phyloP scores from a whole-genome alignment of 2,113 vertebrate species.

The Pseudopipra pipra region DNA sequence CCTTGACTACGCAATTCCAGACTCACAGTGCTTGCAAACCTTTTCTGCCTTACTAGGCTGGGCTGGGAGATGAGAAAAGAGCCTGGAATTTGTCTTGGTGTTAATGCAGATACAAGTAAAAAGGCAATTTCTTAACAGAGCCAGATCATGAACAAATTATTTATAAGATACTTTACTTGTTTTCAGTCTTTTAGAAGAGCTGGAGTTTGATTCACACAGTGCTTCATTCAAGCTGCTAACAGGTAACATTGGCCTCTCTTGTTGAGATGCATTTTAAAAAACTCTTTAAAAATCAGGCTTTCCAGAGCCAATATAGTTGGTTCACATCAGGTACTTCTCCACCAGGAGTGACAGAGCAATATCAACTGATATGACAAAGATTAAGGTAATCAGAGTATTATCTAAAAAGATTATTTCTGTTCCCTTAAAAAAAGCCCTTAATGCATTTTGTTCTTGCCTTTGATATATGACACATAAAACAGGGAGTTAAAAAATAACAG shows the following conservation, averaged over 20 bases:
- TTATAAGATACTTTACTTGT: neutral
- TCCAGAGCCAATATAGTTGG: constrained; percentile 56
- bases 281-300: neutral
- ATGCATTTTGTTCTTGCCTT: neutral
- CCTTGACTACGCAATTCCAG: neutral
- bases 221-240: constrained; percentile 54
- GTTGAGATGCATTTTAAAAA: constrained; percentile 35
- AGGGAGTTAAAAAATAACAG: neutral
- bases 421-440: neutral
- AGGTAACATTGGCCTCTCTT: constrained; percentile 43
- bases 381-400: constrained; percentile 51
- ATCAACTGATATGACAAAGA: constrained; percentile 26
- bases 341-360: neutral
- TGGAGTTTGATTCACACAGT: neutral
- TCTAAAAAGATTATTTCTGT: neutral
- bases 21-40: neutral
- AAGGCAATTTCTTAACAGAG: neutral
- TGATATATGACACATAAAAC: neutral
- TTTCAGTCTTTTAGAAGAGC: constrained; percentile 31
- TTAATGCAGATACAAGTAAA: neutral
- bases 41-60: neutral
- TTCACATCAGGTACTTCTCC: constrained; percentile 45
- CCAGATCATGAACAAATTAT: neutral
- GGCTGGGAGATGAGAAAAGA: neutral
- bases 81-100: neutral